Evolutionary conservation across 2,113 vertebrate species (phyloP), one percentile per base, ranked within the genome.

Genomic region (Xyrauchen texanus): DNA sequence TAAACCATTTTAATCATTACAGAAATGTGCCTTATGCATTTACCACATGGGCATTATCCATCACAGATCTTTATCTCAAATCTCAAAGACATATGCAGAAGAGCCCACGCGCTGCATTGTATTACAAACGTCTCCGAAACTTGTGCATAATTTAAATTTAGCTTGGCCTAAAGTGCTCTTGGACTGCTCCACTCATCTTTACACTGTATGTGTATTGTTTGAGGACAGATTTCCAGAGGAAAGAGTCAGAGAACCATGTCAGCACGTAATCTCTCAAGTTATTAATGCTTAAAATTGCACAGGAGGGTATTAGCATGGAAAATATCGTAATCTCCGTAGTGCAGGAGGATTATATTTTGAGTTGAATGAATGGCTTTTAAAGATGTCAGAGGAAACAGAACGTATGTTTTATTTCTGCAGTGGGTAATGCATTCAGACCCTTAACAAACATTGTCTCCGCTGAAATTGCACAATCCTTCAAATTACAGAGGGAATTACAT

Each of bases 261-360:
- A 84, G 78, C 78, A 77, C 70, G 15, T 84, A 81, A 86, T 83
- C 81, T 82, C 69, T 68, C 68, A 68, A 85, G 80, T 85, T 82
- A 83, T 85, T 77, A 78, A 82, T 87, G 82, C 73, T 84, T 85
- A 80, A 85, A 83, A 82, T 76, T 84, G 81, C 74, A 79, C 82
- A 85, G 64, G 72, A 76, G 58, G 78, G 84, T 72, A 84, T 87
- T 87, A 85, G 82, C 81, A 84, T 87, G 80, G 68, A 84, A 77
- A 85, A 82, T 81, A 81, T 81, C 16, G 72, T 87, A 85, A 85
- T 85, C 86, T 76, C 78, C 8, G n/a, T 69, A 73, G 82, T 76
- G 78, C 78, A 74, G 80, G 57, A 76, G 86, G 86, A 85, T 84
- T 85, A 87, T 75, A 77, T 84, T 81, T 81, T 47, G 67, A 80